A percentile compares a stretch with the other conserved stretches of the same genome.
Evolutionary conservation across 2,113 vertebrate genomes (phyloP).

Genomic region (Probosciger aterrimus): DNA sequence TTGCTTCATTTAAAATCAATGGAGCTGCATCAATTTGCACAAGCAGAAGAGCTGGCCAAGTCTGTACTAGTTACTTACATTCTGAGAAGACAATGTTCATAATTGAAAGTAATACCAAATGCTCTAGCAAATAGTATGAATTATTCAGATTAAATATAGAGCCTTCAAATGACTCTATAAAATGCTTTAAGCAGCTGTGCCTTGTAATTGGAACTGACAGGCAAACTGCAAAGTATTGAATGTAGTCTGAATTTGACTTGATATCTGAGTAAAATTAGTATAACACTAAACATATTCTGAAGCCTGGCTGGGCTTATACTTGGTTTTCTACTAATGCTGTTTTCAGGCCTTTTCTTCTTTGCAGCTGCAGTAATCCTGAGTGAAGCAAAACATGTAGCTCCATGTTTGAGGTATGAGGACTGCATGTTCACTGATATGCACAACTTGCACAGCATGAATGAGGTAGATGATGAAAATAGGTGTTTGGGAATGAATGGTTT

Average conservation of each 20-base stretch:
- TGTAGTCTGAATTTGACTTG: conserved; percentile 24
- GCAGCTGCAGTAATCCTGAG: neutral
- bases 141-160: conserved; percentile 65
- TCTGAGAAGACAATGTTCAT: conserved; percentile 53
- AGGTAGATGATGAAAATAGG: neutral
- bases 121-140: conserved; percentile 47
- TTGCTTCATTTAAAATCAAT: conserved; percentile 14
- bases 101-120: conserved; percentile 68
- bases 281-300: neutral
- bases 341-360: neutral
- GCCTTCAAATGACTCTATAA: conserved; percentile 48
- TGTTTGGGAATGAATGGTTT: neutral
- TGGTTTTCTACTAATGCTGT: neutral
- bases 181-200: conserved; percentile 65
- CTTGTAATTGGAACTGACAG: conserved; percentile 62
- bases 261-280: neutral
- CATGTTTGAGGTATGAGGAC: neutral
- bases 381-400: neutral
- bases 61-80: conserved; percentile 41
- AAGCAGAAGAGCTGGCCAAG: conserved; percentile 24
- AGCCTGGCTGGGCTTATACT: neutral
- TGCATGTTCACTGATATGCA: neutral
- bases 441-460: neutral
- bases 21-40: conserved; percentile 32
- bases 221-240: conserved; percentile 43